Evolutionary conservation across 2,797 vertebrate species (phyloP), one percentile per base, ranked within the genome.

Genomic region (Lepus oiostolus): DNA sequence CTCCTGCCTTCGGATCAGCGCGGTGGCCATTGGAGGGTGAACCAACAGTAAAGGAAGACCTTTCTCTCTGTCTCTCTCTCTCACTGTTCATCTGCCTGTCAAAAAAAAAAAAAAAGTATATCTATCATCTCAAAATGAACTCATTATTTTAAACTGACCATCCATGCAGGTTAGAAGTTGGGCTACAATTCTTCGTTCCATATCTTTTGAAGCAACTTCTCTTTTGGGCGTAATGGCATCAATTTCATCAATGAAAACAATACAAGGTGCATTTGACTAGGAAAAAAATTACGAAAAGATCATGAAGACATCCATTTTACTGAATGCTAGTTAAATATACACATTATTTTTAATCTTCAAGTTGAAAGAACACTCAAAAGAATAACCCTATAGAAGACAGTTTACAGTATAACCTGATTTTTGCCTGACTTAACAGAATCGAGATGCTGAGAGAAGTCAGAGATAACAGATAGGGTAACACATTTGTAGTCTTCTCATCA

Each of bases 161-260:
- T 99, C 99, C 99, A 99, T 99, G 97, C 99, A 99, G 90, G 99
- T 99, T 4, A 99, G 98, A 77, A 99, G 98, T 98, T 99, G 99
- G 75, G 99, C 99, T 5, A 99, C 99, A n/a, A 99, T 99, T 97
- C 99, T 99, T 75, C 99, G 98, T 98, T 99, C 99, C 99, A 99
- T 99, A 98, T 99, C 99, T 98, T 99, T 99, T 0, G 99, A 99
- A 1, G 99, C 99, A 30, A 99, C 98, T 97, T 99, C 99, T 98
- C 99, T 98, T 97, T 99, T 99, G 0, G 99, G 99, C 1, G 99
- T 99, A 96, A 99, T 99, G 14, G 99, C 98, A 21, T 99, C 99
- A 1, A 99, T 99, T 98, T 99, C 99, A 7, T 99, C 99, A 16
- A 99, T 99, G 97, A 99, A 99, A 77, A 99, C 96, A 97, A 99